phyloP scores from a whole-genome alignment of 2,888 invertebrate species.

The Tipula helvola region DNA sequence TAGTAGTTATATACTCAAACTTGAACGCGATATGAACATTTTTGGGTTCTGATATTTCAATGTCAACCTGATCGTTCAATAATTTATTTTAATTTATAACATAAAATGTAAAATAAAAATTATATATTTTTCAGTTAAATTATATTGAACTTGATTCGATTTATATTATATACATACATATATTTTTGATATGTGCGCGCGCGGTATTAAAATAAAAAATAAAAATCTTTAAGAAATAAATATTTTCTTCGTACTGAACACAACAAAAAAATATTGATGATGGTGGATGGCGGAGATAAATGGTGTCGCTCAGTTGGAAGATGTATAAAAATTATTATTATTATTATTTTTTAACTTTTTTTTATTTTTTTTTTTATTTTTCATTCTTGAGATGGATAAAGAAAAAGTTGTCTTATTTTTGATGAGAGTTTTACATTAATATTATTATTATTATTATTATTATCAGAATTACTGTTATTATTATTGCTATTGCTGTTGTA shows the following conservation, averaged over 20 bases:
- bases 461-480: background rate
- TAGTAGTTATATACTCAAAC: background rate
- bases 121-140: background rate
- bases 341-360: background rate
- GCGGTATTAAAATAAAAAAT: background rate
- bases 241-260: background rate
- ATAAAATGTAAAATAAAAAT: background rate
- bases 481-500: background rate
- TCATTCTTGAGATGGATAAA: background rate
- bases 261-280: background rate
- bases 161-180: background rate
- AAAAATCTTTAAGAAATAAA: background rate
- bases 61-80: constrained; percentile 10
- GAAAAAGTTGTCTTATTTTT: constrained; percentile 7
- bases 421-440: constrained; percentile 5
- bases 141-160: constrained; percentile 8
- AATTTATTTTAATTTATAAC: constrained; percentile 11
- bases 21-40: background rate
- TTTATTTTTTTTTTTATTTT: background rate
- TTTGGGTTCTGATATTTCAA: constrained; percentile 9
- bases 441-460: background rate
- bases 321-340: constrained; percentile 6
- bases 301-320: constrained; percentile 8
- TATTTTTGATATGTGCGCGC: constrained; percentile 9
- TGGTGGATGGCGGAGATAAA: constrained; percentile 9